These are phyloP conservation scores for Atractosteus spatula DNA, from an alignment of 2,113 vertebrate genomes.

Conservation along the genomic window DNA sequence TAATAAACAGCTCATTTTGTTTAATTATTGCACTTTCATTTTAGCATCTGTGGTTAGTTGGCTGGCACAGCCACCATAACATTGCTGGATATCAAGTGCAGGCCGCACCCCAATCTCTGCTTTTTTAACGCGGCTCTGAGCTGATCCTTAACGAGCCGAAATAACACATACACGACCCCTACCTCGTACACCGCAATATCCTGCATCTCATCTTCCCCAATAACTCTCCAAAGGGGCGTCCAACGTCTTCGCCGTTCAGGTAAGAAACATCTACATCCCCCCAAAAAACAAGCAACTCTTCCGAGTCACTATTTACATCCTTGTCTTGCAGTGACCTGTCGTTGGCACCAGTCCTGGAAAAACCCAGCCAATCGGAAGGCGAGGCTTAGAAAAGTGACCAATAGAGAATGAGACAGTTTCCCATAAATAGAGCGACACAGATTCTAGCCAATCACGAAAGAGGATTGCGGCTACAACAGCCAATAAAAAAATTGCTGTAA, in stretches of 20 bases:
- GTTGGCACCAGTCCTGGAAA: not conserved
- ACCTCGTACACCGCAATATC: not conserved
- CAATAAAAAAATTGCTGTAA: no score
- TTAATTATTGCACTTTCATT: no score
- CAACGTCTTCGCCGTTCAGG: not conserved
- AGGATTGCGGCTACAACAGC: no score
- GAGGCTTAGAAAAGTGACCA: not conserved
- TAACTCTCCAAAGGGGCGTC: not conserved
- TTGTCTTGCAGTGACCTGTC: not conserved
- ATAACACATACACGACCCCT: not conserved
- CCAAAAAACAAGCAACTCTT: not conserved
- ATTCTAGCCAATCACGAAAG: not conserved
- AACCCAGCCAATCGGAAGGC: not conserved
- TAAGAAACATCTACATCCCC: not conserved
- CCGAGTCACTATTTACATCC: conserved; percentile 6
- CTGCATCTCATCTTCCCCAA: not conserved
- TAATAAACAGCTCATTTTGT: no score
- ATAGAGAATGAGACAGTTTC: not conserved
- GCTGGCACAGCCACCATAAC: no score
- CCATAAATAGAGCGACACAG: not conserved
- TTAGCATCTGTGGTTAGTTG: no score
- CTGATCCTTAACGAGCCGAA: not conserved
- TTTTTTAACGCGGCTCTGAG: no score
- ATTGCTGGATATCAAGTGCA: not conserved
- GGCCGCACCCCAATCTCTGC: conserved; percentile 1